These are phyloP conservation scores for Pelmatolapia mariae DNA, from an alignment of 2,113 vertebrate genomes.

Conservation along the genomic window DNA sequence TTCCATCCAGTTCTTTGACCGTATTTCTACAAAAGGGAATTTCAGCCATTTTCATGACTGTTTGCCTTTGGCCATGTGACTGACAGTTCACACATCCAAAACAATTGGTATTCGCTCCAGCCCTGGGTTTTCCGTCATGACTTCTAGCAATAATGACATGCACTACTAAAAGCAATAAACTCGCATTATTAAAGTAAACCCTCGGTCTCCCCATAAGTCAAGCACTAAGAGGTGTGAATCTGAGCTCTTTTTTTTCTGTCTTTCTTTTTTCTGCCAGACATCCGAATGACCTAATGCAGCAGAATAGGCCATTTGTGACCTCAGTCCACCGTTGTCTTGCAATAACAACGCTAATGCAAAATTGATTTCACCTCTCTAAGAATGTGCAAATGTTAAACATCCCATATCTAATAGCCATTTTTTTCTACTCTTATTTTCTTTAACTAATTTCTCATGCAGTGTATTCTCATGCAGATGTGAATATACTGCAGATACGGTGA, in stretches of 20 bases:
- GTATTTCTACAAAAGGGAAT: neutral
- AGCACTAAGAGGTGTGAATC: neutral
- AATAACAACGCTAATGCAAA: neutral
- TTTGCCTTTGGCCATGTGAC: neutral
- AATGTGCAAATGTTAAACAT: neutral
- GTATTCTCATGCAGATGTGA: neutral
- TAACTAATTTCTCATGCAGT: neutral
- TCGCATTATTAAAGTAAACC: conserved; percentile 23
- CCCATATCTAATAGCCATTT: neutral
- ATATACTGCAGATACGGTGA: neutral
- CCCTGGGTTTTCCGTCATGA: neutral
- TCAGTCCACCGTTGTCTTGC: neutral
- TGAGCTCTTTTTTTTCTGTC: neutral
- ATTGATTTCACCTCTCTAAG: neutral
- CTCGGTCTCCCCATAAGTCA: neutral
- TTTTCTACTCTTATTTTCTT: neutral
- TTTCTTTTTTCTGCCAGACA: neutral
- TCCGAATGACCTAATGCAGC: neutral
- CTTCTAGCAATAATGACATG: conserved; percentile 1
- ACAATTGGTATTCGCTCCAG: neutral
- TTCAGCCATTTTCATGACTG: neutral
- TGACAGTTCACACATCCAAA: neutral
- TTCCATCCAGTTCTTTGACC: neutral
- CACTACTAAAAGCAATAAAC: conserved; percentile 11
- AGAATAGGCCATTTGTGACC: neutral